Base-by-base conservation (phyloP, 2,888 invertebrate genomes). In the Drosophila sordidula region DNA sequence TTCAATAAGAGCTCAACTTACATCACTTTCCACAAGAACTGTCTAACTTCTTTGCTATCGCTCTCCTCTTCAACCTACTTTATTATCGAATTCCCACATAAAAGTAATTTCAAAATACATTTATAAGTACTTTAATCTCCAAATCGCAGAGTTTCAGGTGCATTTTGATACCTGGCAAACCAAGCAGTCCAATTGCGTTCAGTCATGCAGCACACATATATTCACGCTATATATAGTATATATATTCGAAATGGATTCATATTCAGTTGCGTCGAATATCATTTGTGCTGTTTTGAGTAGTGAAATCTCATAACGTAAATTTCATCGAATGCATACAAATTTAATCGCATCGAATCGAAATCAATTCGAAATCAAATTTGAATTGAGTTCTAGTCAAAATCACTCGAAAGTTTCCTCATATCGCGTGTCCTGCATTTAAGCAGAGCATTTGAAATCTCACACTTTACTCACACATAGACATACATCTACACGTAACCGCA, bases 221-320 rank as follows among this genome's bases (percentile, higher is more conserved):
- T 81, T 87, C 66, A 47, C 52, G 51, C 14, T 12, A 4, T 34
- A 34, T 11, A 32, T 32, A 32, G 11, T 11, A 34, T 46, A 39
- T 45, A 39, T 42, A 39, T 50, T 29, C 36, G 39, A 38, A 29
- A 61, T 29, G 41, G 36, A 52, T 59, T 52, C 49, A 50, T 6
- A 41, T 44, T 64, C 41, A 47, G 52, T 59, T 44, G 44, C 68
- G 72, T 57, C 41, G 69, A 74, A 75, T 85, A 75, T 78, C 59
- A 74, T 87, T 84, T 90, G 89, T 87, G 86, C 89, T 90, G 82
- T 79, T 65, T 71, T 79, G 78, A 90, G 90, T 91, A 90, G 77
- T 77, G 90, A 91, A 91, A 90, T 90, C 87, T 85, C 91, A 90
- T 90, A 90, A 91, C 90, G 90, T 90, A 90, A 90, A 88, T 90